Conservation (phyloP, 2,797 vertebrate species). For the Macropodus opercularis region DNA sequence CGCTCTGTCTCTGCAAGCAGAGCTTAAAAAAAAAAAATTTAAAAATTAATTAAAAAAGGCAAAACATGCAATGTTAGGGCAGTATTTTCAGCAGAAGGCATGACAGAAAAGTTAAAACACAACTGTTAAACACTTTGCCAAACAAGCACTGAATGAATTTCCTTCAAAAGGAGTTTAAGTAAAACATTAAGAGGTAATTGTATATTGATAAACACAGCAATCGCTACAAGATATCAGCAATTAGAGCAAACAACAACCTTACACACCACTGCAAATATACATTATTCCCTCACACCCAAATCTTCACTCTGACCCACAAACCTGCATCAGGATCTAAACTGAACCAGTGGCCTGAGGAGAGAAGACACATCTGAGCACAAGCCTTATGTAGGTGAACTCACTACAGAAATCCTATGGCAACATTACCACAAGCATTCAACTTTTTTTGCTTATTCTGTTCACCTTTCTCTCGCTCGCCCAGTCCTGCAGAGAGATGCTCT, state of each 20-base stretch:
- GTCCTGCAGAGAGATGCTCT: slow-evolving; percentile 75
- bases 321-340: slow-evolving; percentile 76
- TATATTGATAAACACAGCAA: too few relatives aligned
- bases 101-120: slow-evolving; percentile 13
- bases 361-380: slow-evolving; percentile 74
- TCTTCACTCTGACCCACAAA: slow-evolving; percentile 77
- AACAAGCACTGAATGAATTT: slow-evolving; percentile 12
- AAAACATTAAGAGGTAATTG: neutral
- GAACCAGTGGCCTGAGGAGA: slow-evolving; percentile 78
- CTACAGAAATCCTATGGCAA: slow-evolving; percentile 22
- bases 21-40: slow-evolving; percentile 74
- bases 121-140: slow-evolving; percentile 13
- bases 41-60: too few relatives aligned
- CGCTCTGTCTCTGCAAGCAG: slow-evolving; percentile 87
- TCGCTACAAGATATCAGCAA: too few relatives aligned
- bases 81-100: neutral
- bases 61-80: neutral
- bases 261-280: slow-evolving; percentile 71
- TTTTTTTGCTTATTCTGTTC: slow-evolving; percentile 29
- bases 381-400: slow-evolving; percentile 51
- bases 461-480: slow-evolving; percentile 86
- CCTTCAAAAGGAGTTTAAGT: neutral
- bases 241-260: slow-evolving; percentile 49
- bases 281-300: slow-evolving; percentile 31
- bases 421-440: neutral